Evolutionary conservation across 2,113 vertebrate species (phyloP), one percentile per base, ranked within the genome.

Genomic region (Sylvilagus bachmani): DNA sequence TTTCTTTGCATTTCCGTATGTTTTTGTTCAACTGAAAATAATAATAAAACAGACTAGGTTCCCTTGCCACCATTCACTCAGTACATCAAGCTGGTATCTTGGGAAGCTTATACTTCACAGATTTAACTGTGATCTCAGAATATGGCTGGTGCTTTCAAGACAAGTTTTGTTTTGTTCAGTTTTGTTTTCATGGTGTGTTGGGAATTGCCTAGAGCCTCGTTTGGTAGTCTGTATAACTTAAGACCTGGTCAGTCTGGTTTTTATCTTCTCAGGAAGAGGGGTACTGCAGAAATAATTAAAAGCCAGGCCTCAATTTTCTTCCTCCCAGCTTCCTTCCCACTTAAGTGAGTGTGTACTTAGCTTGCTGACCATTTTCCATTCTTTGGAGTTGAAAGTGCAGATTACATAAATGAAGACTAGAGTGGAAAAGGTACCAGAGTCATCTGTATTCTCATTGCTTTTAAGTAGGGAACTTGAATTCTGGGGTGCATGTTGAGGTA

Each of bases 181-280:
- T 97, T 91, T 95, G 91, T 96, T 95, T 96, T 70, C 73, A 69
- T 89, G 74, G 75, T 95, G 44, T 94, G 83, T 90, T 95, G 78
- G 82, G 70, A 31, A 94, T 78, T 96, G 85, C 71, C 62, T 89
- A 58, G 79, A 38, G 69, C 71, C 77, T 49, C 92, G 19, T 82
- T 17, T 93, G 51, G 78, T 74, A 55, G 75, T 27, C 78, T 95
- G 10, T 85, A 67, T 90, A 77, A 58, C 89, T 67, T 70, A 70
- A 95, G 74, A 87, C 88, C 82, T 96, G 33, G 79, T 97, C 96
- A 90, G 83, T 93, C 82, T 91, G 70, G 81, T 95, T 95, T 95
- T 29, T 92, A 29, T 80, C 29, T 90, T 95, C 74, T 58, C 44
- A 79, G 86, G 51, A 78, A 90, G 67, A 83, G 51, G 12, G 53